These are phyloP conservation scores for Recurvirostra avosetta DNA, from an alignment of 2,113 vertebrate genomes.

Conservation along the genomic window DNA sequence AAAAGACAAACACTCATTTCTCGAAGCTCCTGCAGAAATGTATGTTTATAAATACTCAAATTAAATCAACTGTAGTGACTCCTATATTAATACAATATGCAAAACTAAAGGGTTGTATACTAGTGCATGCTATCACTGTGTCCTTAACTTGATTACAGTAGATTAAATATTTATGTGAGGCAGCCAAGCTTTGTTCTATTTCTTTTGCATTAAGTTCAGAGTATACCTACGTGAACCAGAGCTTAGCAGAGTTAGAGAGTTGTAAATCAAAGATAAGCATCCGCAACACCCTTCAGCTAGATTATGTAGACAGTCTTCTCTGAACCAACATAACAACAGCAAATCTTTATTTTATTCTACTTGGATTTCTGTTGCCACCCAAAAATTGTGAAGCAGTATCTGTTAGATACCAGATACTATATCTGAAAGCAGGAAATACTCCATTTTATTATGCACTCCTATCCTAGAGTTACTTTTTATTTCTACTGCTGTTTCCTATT, in stretches of 20 bases:
- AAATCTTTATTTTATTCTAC: neutral
- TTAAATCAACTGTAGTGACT: neutral
- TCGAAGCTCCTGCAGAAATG: neutral
- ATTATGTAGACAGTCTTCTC: neutral
- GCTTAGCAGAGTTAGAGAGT: neutral
- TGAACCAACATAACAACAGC: neutral
- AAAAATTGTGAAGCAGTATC: neutral
- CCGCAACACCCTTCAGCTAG: neutral
- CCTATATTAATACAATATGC: neutral
- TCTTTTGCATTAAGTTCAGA: neutral
- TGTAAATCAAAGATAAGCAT: neutral
- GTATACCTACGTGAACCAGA: neutral
- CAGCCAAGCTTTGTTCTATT: neutral
- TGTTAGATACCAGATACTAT: neutral
- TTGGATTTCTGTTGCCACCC: neutral
- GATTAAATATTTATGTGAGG: neutral
- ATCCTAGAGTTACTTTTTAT: neutral
- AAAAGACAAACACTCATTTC: neutral
- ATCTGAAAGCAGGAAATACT: neutral
- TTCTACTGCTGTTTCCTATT: neutral
- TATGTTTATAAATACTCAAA: slow-evolving; percentile 12
- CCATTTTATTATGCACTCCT: neutral
- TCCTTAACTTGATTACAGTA: neutral
- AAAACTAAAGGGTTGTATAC: neutral
- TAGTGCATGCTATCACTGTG: neutral